Base-by-base conservation (phyloP, 1,140 invertebrate genomes). In the Harlomillsia oculata region DNA sequence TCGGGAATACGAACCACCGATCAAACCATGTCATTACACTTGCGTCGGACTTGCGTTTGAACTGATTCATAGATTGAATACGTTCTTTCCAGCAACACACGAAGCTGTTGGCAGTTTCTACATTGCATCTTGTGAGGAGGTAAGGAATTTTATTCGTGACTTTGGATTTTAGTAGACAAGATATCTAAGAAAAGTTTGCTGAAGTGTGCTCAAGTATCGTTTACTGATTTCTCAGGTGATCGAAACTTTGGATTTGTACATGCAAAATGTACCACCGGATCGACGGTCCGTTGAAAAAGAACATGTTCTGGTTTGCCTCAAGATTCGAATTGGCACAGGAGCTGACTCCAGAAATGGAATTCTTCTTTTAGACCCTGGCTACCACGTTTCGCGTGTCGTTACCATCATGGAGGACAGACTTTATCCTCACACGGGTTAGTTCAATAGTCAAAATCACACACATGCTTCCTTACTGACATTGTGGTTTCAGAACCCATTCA, bases 111-210 rank as follows among this genome's bases (percentile, higher is more conserved):
- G 63, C 55, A 70, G 71, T 62, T 76, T 84, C 50, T 85, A 80
- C 66, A 73, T 92, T 64, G 83, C 84, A 30, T 92, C 89, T 14
- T 93, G 88, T 67, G 89, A 93, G 73, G 90, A 94, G 72, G 82
- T 78, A 63, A 55, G 57, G 51, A 45, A n/a, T n/a, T n/a, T 44
- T 59, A 36, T 21, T 55, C 21, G 20, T 20, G 37, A 40, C 16
- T 53, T 43, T 18, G 21, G 34, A 50, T 21, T 34, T 21, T 46
- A 39, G 32, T 9, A 53, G 8, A 41, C n/a, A 41, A 41, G 39
- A 1, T 1, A 20, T 20, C 1, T 8, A 41, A 0, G 14, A 1
- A 41, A 20, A 41, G 14, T 21, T 3, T 23, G 2, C 5, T 21
- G 16, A 23, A 3, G 2, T 36, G 18, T 36, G 18, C 13, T 14